phyloP scores from a whole-genome alignment of 2,888 invertebrate species.

The Gandaritis pyraliata region DNA sequence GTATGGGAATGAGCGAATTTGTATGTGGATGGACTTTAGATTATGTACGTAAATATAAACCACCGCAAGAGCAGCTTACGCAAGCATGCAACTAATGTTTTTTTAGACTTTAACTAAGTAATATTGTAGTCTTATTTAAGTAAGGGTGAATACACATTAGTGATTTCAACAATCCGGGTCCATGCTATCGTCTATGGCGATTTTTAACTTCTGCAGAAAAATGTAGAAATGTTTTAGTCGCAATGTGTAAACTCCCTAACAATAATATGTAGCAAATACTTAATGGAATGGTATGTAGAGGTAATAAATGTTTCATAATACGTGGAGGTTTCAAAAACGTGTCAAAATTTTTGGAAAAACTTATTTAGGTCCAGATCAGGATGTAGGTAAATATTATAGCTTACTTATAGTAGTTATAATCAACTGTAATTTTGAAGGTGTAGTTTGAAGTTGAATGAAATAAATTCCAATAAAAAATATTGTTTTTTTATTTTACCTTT shows the following conservation, averaged over 20 bases:
- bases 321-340: constrained; percentile 75
- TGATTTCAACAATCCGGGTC: constrained; percentile 49
- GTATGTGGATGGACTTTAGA: constrained; percentile 61
- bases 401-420: constrained; percentile 83
- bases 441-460: constrained; percentile 83
- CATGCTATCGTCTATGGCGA: constrained; percentile 41
- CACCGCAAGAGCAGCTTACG: constrained; percentile 78
- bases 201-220: constrained; percentile 45
- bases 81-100: constrained; percentile 76
- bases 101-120: constrained; percentile 57
- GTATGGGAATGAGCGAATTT: constrained; percentile 77
- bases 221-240: constrained; percentile 25
- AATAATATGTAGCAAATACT: constrained; percentile 69
- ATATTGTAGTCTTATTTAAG: constrained; percentile 59
- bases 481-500: constrained; percentile 29
- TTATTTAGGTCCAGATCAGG: constrained; percentile 69
- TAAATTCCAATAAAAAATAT: constrained; percentile 67
- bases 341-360: constrained; percentile 74
- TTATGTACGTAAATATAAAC: constrained; percentile 67
- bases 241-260: constrained; percentile 40
- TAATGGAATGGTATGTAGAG: constrained; percentile 65
- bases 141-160: constrained; percentile 55
- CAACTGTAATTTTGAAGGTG: constrained; percentile 82
- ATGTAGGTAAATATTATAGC: constrained; percentile 80
- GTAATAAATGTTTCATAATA: constrained; percentile 60